A percentile compares a stretch with the other conserved stretches of the same genome.
Evolutionary conservation across 2,113 vertebrate species (phyloP).

Genomic region (Oplegnathus fasciatus): DNA sequence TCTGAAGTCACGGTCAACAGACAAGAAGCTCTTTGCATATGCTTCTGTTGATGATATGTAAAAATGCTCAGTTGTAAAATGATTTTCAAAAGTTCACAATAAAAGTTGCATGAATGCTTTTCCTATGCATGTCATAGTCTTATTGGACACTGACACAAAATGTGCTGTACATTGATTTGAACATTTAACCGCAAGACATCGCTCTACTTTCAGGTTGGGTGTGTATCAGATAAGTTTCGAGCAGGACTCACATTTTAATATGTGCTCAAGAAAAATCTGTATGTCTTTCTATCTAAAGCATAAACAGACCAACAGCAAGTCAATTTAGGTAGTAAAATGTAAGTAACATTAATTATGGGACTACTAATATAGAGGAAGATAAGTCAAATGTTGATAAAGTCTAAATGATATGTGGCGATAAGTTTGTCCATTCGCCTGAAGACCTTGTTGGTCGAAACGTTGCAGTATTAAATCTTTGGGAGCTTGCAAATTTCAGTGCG

Average conservation of each 20-base stretch:
- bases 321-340: not conserved
- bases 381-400: not conserved
- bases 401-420: not conserved
- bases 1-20: not conserved
- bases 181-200: not conserved
- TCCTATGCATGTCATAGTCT: not conserved
- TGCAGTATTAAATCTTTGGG: not conserved
- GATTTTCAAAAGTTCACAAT: conserved; percentile 3
- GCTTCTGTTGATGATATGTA: not conserved
- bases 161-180: not conserved
- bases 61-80: not conserved
- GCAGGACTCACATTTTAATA: not conserved
- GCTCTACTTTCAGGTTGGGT: not conserved
- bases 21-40: not conserved
- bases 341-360: not conserved
- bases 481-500: too few species aligned
- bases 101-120: conserved; percentile 4
- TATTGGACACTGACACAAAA: too few species aligned
- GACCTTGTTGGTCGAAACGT: not conserved
- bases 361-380: not conserved
- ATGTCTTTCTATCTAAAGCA: not conserved
- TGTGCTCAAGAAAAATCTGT: not conserved
- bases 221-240: not conserved
- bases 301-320: not conserved
- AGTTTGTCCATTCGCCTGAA: not conserved